Evolutionary conservation across 2,888 invertebrate species (phyloP).

Genomic region (Blastobasis adustella): DNA sequence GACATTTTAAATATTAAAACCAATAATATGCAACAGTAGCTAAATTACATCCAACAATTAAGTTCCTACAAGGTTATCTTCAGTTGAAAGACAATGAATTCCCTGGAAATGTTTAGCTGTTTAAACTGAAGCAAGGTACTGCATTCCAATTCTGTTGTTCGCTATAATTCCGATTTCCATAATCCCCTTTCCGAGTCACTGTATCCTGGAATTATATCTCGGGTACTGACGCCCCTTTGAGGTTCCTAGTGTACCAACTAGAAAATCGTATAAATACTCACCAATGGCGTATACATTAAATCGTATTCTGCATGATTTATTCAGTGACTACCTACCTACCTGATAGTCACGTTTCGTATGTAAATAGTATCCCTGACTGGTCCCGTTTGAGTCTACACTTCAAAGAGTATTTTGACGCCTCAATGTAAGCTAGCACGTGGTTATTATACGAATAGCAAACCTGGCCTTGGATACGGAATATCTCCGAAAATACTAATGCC

Average conservation of each 20-base stretch:
- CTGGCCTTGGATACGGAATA: background rate
- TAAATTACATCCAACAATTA: too few species aligned
- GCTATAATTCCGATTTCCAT: background rate
- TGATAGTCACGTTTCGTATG: constrained; percentile 19
- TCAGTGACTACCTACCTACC: constrained; percentile 14
- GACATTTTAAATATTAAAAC: too few species aligned
- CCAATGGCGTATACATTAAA: constrained; percentile 9
- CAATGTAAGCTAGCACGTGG: background rate
- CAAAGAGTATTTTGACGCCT: constrained; percentile 19
- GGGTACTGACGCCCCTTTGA: background rate
- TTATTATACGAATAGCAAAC: background rate
- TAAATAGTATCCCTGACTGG: constrained; percentile 20
- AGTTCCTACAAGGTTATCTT: too few species aligned
- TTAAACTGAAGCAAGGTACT: too few species aligned
- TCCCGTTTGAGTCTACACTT: constrained; percentile 15
- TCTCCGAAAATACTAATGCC: too few species aligned
- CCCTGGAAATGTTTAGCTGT: too few species aligned
- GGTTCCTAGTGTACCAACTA: background rate
- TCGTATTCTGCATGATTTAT: constrained; percentile 19
- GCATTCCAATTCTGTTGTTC: too few species aligned
- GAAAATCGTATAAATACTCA: constrained; percentile 3
- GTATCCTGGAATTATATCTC: background rate
- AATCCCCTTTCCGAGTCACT: background rate
- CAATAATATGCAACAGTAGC: too few species aligned
- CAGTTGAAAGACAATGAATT: too few species aligned